These are phyloP conservation scores for Pipa parva DNA, from an alignment of 2,113 vertebrate species.

Conservation along the genomic window DNA sequence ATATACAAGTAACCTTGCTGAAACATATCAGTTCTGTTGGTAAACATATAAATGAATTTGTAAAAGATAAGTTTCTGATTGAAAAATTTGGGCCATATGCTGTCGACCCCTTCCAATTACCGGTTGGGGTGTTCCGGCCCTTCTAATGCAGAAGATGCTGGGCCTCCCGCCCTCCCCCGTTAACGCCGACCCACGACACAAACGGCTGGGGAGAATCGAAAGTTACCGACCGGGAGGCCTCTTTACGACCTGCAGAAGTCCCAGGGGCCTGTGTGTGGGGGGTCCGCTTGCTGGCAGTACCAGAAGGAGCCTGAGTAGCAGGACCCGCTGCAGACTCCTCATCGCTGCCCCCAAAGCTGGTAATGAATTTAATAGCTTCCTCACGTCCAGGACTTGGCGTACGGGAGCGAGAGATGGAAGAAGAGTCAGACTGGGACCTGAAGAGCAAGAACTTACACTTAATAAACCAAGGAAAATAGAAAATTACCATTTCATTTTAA, in stretches of 20 bases:
- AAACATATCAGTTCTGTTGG: too few relatives aligned
- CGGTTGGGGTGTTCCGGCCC: constrained; percentile 38
- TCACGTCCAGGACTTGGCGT: constrained; percentile 69
- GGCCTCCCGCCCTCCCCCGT: constrained; percentile 39
- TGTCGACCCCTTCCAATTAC: constrained; percentile 39
- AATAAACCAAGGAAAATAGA: too few relatives aligned
- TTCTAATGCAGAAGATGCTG: constrained; percentile 34
- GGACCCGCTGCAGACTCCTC: constrained; percentile 67
- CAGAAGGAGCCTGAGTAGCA: constrained; percentile 45
- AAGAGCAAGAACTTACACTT: background rate
- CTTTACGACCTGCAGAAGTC: constrained; percentile 81
- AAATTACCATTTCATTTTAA: too few relatives aligned
- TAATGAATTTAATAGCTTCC: constrained; percentile 94
- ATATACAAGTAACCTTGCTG: too few relatives aligned
- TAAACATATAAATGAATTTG: background rate
- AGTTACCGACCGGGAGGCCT: constrained; percentile 96
- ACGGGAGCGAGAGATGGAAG: constrained; percentile 77
- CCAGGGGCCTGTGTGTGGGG: constrained; percentile 61
- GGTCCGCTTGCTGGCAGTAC: constrained; percentile 55
- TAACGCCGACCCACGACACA: constrained; percentile 22
- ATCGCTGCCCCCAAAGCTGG: constrained; percentile 90
- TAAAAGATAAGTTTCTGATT: background rate
- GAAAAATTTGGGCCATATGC: background rate
- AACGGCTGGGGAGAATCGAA: constrained; percentile 55
- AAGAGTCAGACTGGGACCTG: constrained; percentile 77